A percentile compares a stretch with the other conserved stretches of the same genome.
Evolutionary conservation across 2,888 invertebrate genomes (phyloP).

Genomic region (Dynastes grantii): DNA sequence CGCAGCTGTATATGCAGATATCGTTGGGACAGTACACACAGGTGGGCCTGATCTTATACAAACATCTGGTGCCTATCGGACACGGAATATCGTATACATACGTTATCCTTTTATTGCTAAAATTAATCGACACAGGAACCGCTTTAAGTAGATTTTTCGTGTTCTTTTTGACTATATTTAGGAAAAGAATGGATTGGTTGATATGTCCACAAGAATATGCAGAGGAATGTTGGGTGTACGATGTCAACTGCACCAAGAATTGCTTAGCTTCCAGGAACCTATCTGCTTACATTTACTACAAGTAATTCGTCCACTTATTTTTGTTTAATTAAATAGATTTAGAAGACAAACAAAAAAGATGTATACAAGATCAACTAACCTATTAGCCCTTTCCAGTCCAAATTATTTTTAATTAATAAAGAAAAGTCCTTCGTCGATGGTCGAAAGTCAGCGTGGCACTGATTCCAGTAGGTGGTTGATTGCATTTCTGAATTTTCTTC

Average conservation of each 20-base stretch:
- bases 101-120: constrained; percentile 50
- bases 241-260: constrained; percentile 17
- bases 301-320: constrained; percentile 40
- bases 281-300: constrained; percentile 55
- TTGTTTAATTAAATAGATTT: no score
- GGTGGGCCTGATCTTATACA: constrained; percentile 53
- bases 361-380: no score
- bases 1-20: constrained; percentile 56
- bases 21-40: constrained; percentile 58
- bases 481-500: no score
- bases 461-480: no score
- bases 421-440: no score
- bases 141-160: constrained; percentile 53
- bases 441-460: no score
- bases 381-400: no score
- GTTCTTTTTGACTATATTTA: constrained; percentile 52
- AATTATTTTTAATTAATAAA: no score
- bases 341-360: no score
- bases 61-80: constrained; percentile 54
- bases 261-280: constrained; percentile 46
- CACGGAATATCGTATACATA: constrained; percentile 54
- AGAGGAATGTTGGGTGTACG: constrained; percentile 51
- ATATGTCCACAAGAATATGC: constrained; percentile 49
- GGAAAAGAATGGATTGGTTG: constrained; percentile 52
- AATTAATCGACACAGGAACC: constrained; percentile 45